Base-by-base conservation (phyloP, 1,140 invertebrate species). In the Bombus breviceps region DNA sequence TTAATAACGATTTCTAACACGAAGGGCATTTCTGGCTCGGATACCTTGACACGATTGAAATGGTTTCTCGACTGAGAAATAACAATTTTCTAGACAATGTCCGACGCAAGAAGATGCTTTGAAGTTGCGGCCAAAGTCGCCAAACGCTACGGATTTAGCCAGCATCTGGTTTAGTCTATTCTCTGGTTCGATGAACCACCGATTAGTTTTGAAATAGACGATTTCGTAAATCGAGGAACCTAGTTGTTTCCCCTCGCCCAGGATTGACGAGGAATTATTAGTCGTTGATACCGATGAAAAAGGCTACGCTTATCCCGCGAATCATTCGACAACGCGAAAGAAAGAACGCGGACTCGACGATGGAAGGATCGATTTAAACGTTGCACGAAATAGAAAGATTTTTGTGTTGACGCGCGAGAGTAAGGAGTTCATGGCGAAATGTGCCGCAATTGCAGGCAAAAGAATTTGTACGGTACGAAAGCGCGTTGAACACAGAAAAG, bases 121-220 rank as follows among this genome's bases (percentile, higher is more conserved):
- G 32, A 66, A 77, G 43, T 34, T 5, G 77, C n/a, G 41, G 64
- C 53, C n/a, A 64, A 81, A 84, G 85, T 85, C 81, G 88, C 41
- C 81, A 57, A 86, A 90, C 71, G 86, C 71, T 88, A 90, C 89
- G 79, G 80, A 90, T 90, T 90, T 90, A 90, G 86, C 83, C 88
- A 62, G 85, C 88, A 89, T 90, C 89, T 90, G 89, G 86, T 89
- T 82, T 86, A 88, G 82, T 83, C 79, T 78, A 81, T 85, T 83
- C 81, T 75, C 62, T 39, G 43, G 68, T 81, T 79, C 75, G 41
- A 53, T 86, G 83, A 88, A 89, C 80, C 86, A 82, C 66, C 88
- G 86, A 90, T 90, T n/a, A 77, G 71, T 64, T 88, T 90, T 68
- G 83, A 88, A 90, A 88, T 89, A 90, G 64, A 66, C 34, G 72